Base-by-base conservation (phyloP, 2,888 invertebrate species). In the Pedicia rivosa region DNA sequence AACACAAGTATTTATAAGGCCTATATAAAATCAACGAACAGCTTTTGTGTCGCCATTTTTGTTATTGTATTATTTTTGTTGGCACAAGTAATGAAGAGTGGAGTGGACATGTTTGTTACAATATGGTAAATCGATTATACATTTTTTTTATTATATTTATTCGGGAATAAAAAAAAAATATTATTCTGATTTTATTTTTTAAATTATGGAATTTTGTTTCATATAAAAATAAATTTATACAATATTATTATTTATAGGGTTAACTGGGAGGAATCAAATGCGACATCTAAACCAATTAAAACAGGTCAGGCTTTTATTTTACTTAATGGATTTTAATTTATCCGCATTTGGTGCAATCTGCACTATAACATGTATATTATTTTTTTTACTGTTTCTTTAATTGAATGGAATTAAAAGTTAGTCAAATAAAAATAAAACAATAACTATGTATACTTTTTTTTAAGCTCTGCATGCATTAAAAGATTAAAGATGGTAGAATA, bases 191-290 rank as follows among this genome's bases (percentile, higher is more conserved):
- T 19, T 24, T 34, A 29, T 14, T 28, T 15, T 12, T 19, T 31
- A 19, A 13, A 24, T 12, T 20, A 14, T 27, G 19, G 26, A 17
- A 33, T 40, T 24, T 31, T 24, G 15, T 32, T n/a, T 30, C 4
- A 25, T 20, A 12, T 35, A 20, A 17, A n/a, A n/a, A n/a, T n/a
- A n/a, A n/a, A n/a, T n/a, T n/a, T n/a, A n/a, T n/a, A n/a, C n/a
- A n/a, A n/a, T 24, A 14, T 28, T 27, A 31, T 14, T 13, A 27
- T 39, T 37, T 56, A 36, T 52, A 76, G 76, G 63, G 72, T 74
- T 25, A 74, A 67, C 49, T 53, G 62, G 29, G 70, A 71, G 49
- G 70, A 71, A 47, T 24, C 12, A 20, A 6, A 35, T 10, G 29
- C 25, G n/a, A 31, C 13, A 15, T n/a, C 24, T 10, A 24, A 10